phyloP scores from a whole-genome alignment of 2,113 vertebrate genomes.

The Ranitomeya variabilis region DNA sequence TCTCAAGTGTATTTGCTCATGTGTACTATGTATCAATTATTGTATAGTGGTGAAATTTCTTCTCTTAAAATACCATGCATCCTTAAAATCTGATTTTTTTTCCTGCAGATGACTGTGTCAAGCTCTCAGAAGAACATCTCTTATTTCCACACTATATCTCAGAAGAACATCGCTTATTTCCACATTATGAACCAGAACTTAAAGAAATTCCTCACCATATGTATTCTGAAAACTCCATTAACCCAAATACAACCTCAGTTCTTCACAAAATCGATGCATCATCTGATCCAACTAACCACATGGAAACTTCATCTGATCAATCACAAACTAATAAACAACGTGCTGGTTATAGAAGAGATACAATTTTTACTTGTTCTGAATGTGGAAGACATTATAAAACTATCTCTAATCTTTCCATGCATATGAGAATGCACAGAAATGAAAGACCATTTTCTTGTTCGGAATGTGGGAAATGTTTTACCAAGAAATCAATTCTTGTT shows the following conservation, averaged over 20 bases:
- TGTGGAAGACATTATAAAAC: background rate
- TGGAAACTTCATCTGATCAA: background rate
- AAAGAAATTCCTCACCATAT: background rate
- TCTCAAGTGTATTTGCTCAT: background rate
- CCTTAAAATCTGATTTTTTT: background rate
- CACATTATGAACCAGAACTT: background rate
- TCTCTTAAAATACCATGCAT: background rate
- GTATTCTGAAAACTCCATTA: background rate
- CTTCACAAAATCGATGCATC: background rate
- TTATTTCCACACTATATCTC: too few species aligned
- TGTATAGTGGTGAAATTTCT: background rate
- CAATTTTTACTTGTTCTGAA: background rate
- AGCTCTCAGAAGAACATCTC: background rate
- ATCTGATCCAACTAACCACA: background rate
- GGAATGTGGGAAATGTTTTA: conserved; percentile 15
- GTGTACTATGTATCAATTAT: background rate
- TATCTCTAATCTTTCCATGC: background rate
- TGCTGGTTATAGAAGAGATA: background rate
- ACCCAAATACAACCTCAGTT: background rate
- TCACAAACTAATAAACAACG: background rate
- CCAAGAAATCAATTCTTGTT: background rate
- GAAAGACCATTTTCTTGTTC: background rate
- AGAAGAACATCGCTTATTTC: too few species aligned
- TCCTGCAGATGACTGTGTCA: background rate
- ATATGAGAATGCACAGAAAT: background rate